Base-by-base conservation (phyloP, 2,888 invertebrate genomes). In the Cacoxenus indagator region DNA sequence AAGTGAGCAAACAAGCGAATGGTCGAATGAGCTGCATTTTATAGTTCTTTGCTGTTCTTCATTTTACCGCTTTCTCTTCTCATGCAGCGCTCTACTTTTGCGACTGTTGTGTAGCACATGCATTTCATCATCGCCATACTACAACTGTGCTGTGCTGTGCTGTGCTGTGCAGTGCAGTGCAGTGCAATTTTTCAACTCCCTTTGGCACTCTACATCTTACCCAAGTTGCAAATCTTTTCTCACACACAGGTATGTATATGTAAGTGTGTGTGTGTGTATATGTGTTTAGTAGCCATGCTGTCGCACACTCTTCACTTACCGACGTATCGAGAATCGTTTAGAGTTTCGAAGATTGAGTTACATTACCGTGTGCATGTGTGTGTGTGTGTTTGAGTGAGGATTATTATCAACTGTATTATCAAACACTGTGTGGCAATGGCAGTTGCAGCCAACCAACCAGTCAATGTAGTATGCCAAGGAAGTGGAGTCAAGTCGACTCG, bases 381-480 rank as follows among this genome's bases (percentile, higher is more conserved):
- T 43, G 14, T 43, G 43, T 43, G 11, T n/a, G 3, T 22, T 4
- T 51, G 48, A 9, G 51, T 62, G 24, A 26, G 81, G 81, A 83
- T 83, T 81, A 83, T 82, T 82, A 81, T 83, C 84, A 78, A 82
- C 82, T 77, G 82, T 74, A 81, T 82, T n/a, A n/a, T n/a, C n/a
- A n/a, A n/a, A n/a, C n/a, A n/a, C n/a, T n/a, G n/a, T n/a, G n/a
- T n/a, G 37, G 4, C 37, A 5, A 2, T 11, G 37, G n/a, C n/a
- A n/a, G n/a, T n/a, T n/a, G n/a, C n/a, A n/a, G n/a, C n/a, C n/a
- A n/a, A n/a, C n/a, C n/a, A n/a, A n/a, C n/a, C n/a, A n/a, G n/a
- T n/a, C n/a, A n/a, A n/a, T n/a, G n/a, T n/a, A n/a, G n/a, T n/a
- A n/a, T n/a, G n/a, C n/a, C n/a, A n/a, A n/a, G n/a, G n/a, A n/a